A percentile compares a stretch with the other conserved stretches of the same genome.
Evolutionary conservation across 2,888 invertebrate genomes (phyloP).

Genomic region (Ophion costatus): DNA sequence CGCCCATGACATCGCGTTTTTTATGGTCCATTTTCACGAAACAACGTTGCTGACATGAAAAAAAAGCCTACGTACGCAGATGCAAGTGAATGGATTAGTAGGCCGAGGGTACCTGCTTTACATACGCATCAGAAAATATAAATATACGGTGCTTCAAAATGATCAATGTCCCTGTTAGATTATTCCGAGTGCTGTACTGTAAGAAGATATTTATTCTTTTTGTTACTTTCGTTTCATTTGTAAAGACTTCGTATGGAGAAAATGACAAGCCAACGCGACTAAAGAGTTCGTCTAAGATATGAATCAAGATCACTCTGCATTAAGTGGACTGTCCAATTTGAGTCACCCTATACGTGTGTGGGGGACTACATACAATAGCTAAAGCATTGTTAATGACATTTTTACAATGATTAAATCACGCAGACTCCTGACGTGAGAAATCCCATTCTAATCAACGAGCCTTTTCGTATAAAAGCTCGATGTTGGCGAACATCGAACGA

Average conservation of each 20-base stretch:
- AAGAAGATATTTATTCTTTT: not conserved
- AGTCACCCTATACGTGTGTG: not conserved
- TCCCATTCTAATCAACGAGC: not conserved
- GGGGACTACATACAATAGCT: slow-evolving; percentile 17
- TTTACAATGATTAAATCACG: slow-evolving; percentile 38
- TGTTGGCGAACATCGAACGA: slow-evolving; percentile 56
- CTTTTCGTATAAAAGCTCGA: slow-evolving; percentile 56
- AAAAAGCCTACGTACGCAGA: not conserved
- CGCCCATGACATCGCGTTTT: slow-evolving; percentile 59
- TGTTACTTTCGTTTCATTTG: not conserved
- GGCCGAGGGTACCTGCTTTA: not conserved
- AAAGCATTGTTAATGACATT: slow-evolving; percentile 57
- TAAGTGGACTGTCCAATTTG: not conserved
- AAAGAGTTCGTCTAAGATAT: not conserved
- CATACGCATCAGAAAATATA: not conserved
- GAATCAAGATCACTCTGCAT: not conserved
- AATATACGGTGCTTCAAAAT: not conserved
- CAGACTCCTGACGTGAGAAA: slow-evolving; percentile 40
- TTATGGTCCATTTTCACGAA: slow-evolving; percentile 70
- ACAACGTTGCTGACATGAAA: slow-evolving; percentile 58
- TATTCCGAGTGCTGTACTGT: not conserved
- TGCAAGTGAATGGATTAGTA: not conserved
- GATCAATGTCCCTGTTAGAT: not conserved
- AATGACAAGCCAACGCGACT: not conserved
- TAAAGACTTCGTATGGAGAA: not conserved